phyloP scores from a whole-genome alignment of 1,140 invertebrate genomes.

The Papilio polytes region DNA sequence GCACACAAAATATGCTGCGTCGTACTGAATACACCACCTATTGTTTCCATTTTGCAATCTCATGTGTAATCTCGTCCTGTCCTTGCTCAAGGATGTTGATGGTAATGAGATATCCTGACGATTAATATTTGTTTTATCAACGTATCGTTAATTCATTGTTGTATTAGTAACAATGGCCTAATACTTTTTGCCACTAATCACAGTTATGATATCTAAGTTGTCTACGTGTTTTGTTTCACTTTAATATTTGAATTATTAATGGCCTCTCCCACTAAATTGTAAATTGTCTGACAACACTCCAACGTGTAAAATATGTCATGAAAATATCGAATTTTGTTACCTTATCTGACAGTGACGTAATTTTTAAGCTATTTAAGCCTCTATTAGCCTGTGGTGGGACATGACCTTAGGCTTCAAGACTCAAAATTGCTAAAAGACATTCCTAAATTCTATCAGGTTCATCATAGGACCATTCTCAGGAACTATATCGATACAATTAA shows the following conservation, averaged over 20 bases:
- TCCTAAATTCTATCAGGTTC: neutral
- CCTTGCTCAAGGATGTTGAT: constrained; percentile 43
- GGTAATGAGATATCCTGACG: constrained; percentile 13
- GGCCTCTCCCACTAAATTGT: no score
- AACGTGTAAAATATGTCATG: no score
- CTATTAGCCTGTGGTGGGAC: no score
- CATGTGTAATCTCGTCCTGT: constrained; percentile 70
- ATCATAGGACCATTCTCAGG: neutral
- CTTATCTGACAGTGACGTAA: no score
- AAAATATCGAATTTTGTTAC: no score
- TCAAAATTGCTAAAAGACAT: neutral
- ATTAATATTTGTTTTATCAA: neutral
- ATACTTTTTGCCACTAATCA: no score
- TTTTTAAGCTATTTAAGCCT: no score
- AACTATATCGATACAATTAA: neutral
- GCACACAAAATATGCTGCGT: constrained; percentile 67
- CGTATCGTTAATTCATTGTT: neutral
- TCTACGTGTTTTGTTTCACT: no score
- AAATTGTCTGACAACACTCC: no score
- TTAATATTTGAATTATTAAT: neutral
- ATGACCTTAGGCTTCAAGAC: neutral
- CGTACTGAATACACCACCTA: constrained; percentile 65
- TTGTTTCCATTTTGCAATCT: constrained; percentile 76
- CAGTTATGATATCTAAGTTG: no score
- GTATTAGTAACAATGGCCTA: no score